phyloP scores from a whole-genome alignment of 37 sponge, comb jelly and placozoan genomes.

The Theonella swinhoei region DNA sequence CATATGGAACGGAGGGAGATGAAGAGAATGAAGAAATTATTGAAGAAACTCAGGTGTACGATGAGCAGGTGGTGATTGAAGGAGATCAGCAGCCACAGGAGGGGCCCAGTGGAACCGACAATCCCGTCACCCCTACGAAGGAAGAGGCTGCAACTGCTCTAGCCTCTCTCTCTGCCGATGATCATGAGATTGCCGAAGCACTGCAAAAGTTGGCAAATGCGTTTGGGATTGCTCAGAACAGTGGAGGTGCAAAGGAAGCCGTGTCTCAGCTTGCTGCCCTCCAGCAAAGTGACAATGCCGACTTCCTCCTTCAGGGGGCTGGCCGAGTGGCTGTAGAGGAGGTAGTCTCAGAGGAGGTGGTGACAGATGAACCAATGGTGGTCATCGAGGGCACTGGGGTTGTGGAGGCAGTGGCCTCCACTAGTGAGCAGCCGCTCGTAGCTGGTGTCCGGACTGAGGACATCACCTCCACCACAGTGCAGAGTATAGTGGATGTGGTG shows the following conservation, averaged over 20 bases:
- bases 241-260: constrained; percentile 42
- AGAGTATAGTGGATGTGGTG: neutral
- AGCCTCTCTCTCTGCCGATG: constrained; percentile 72
- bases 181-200: constrained; percentile 74
- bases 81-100: constrained; percentile 7
- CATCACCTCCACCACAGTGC: neutral
- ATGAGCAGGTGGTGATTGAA: constrained; percentile 39
- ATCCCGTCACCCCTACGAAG: constrained; percentile 64
- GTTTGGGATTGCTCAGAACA: constrained; percentile 37
- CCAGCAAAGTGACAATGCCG: constrained; percentile 32
- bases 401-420: neutral
- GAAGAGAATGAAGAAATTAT: constrained; percentile 62
- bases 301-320: constrained; percentile 39
- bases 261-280: constrained; percentile 54
- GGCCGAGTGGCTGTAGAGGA: constrained; percentile 64
- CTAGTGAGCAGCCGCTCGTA: neutral
- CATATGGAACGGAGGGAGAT: constrained; percentile 62
- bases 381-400: constrained; percentile 45
- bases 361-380: constrained; percentile 71
- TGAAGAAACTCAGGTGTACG: constrained; percentile 63
- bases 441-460: neutral
- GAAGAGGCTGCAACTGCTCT: constrained; percentile 77
- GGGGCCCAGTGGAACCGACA: neutral
- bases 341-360: constrained; percentile 68
- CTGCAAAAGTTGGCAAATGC: constrained; percentile 73